phyloP scores from a whole-genome alignment of 2,797 vertebrate genomes.

The Labeo calbasu region DNA sequence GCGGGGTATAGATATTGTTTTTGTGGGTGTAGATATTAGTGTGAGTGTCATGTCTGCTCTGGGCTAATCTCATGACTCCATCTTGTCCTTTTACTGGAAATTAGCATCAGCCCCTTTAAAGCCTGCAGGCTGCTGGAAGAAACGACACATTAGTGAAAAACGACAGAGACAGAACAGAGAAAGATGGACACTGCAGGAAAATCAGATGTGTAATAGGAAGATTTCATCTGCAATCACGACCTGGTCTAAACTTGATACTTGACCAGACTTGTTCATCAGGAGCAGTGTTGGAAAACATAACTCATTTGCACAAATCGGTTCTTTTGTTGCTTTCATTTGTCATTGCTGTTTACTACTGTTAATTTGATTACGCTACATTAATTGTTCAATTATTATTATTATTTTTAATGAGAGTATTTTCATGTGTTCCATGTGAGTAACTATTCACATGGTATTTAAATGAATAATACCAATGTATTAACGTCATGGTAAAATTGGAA shows the following conservation, averaged over 20 bases:
- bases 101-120: conserved; percentile 34
- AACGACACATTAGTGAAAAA: not conserved
- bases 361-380: not conserved
- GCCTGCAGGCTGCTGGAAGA: not conserved
- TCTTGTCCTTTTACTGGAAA: conserved; percentile 49
- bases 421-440: not conserved
- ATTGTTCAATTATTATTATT: not conserved
- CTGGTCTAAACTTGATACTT: not conserved
- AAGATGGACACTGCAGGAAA: not conserved
- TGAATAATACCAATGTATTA: not conserved
- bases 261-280: not conserved
- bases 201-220: not conserved
- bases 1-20: not conserved
- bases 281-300: not conserved
- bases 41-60: conserved; percentile 23
- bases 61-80: conserved; percentile 40
- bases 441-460: not conserved
- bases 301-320: not conserved
- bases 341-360: not conserved
- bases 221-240: not conserved
- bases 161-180: not conserved
- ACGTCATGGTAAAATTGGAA: not conserved
- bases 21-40: conserved; percentile 2
- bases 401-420: not conserved
- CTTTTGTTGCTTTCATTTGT: not conserved